Conservation (phyloP, 2,113 vertebrate species). For the Phycodurus eques region DNA sequence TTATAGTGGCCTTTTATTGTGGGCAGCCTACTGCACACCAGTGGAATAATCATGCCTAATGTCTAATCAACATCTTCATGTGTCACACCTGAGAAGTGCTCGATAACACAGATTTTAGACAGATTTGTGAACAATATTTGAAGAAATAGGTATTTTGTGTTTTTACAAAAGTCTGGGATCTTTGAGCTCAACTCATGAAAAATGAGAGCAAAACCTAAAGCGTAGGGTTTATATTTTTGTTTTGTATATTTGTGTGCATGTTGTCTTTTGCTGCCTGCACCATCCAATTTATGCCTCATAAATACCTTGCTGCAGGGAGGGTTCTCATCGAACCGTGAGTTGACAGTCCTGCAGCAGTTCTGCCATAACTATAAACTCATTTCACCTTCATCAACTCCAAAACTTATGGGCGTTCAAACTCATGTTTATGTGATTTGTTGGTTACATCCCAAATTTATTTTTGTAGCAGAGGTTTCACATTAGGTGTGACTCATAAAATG, state of each 20-base stretch:
- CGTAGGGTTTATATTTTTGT: not conserved
- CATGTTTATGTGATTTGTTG: not conserved
- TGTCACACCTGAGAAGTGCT: not conserved
- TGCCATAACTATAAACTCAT: constrained; percentile 39
- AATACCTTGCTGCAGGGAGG: constrained; percentile 31
- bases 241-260: not conserved
- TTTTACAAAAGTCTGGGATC: not conserved
- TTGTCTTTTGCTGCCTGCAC: constrained; percentile 8
- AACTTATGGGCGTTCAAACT: not conserved
- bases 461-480: not conserved
- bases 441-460: not conserved
- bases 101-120: not conserved
- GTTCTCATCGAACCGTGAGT: constrained; percentile 36
- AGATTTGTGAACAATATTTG: not conserved
- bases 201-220: not conserved
- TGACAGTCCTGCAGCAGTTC: constrained; percentile 27
- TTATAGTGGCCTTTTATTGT: not conserved
- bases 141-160: not conserved
- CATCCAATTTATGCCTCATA: constrained; percentile 14
- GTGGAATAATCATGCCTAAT: not conserved
- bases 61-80: not conserved
- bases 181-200: not conserved
- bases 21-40: not conserved
- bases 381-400: constrained; percentile 23
- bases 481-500: not conserved